Conservation (phyloP, 2,113 vertebrate species). For the Chloroceryle aenea region DNA sequence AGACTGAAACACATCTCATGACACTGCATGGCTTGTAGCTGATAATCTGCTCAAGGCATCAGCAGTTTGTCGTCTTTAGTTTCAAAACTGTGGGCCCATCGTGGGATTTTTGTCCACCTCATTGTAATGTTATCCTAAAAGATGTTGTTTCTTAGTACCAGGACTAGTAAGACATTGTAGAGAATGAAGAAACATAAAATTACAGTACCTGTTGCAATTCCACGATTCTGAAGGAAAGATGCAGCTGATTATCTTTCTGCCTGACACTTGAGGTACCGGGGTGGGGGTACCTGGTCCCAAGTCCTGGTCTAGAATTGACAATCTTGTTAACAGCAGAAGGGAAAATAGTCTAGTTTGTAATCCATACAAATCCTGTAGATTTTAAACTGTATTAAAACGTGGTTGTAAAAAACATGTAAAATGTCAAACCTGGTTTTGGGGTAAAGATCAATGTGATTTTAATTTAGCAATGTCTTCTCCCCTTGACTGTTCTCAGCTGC, state of each 20-base stretch:
- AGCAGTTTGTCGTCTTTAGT: background rate
- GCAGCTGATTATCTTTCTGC: background rate
- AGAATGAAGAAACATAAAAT: background rate
- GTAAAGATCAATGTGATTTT: background rate
- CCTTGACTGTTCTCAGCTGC: background rate
- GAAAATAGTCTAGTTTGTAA: background rate
- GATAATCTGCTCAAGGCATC: background rate
- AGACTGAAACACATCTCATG: background rate
- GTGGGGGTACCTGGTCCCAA: background rate
- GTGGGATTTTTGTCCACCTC: background rate
- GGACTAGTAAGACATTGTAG: background rate
- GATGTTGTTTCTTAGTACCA: background rate
- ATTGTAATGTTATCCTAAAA: background rate
- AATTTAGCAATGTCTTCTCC: background rate
- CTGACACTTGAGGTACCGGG: background rate
- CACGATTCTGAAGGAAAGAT: background rate
- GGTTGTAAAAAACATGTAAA: background rate
- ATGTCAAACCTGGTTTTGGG: accelerated
- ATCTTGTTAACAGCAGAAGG: background rate
- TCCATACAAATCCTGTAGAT: background rate
- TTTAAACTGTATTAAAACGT: background rate
- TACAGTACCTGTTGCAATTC: background rate
- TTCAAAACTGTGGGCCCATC: background rate
- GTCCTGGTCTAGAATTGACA: background rate
- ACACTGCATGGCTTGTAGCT: background rate